Evolutionary conservation across 2,113 vertebrate genomes (phyloP).

Genomic region (Cryptotis parvus): DNA sequence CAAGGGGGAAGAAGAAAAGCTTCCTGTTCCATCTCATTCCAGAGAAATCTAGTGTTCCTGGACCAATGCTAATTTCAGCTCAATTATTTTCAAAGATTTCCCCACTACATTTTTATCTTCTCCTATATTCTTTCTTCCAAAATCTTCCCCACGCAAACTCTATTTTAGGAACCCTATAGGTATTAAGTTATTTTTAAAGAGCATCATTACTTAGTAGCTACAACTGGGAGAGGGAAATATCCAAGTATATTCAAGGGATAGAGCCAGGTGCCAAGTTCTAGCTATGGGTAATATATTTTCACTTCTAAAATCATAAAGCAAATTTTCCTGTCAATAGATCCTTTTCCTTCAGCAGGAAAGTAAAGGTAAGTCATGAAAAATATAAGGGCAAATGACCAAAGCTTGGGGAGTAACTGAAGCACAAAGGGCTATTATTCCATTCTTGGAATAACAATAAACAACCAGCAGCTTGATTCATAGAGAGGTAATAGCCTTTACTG

Average conservation of each 20-base stretch:
- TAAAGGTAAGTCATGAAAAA: neutral
- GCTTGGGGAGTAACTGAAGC: neutral
- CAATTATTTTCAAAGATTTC: conserved; percentile 5
- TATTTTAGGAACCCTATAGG: neutral
- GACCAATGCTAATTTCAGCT: neutral
- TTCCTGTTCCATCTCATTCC: neutral
- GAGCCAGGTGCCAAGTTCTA: neutral
- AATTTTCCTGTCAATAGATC: neutral
- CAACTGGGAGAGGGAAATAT: too few species aligned
- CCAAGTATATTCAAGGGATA: neutral
- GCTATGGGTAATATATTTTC: neutral
- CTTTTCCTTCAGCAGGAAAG: neutral
- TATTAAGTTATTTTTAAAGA: neutral
- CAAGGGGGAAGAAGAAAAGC: neutral
- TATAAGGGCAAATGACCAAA: neutral
- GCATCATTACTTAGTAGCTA: neutral
- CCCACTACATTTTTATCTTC: neutral
- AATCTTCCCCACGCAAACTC: conserved; percentile 12
- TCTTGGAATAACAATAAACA: neutral
- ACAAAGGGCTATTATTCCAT: neutral
- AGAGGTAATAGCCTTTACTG: neutral
- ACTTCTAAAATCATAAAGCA: neutral
- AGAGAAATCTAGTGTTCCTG: neutral
- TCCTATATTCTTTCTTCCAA: neutral
- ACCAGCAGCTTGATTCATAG: neutral